Base-by-base conservation (phyloP, 2,797 vertebrate species). In the Carduelis carduelis region DNA sequence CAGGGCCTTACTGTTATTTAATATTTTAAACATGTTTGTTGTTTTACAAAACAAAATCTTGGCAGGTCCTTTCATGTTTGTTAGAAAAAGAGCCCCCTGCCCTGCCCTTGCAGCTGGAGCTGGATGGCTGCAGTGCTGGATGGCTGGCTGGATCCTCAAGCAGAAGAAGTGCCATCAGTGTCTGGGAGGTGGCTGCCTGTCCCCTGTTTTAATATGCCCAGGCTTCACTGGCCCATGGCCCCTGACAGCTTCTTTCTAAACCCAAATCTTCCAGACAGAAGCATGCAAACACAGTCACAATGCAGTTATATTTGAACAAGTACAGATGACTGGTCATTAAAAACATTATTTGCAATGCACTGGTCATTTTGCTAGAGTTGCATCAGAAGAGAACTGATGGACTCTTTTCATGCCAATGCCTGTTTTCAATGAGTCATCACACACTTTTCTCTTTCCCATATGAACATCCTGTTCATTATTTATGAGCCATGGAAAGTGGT, bases 381-480 rank as follows among this genome's bases (percentile, higher is more conserved):
- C 11, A 65, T 1, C 35, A 66, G 50, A 59, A 53, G 43, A 85
- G 59, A 72, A 61, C 77, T 39, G 64, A 89, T 65, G 43, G 18
- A 16, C 61, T 75, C 86, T 90, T 89, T 87, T 70, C 63, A 80
- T 61, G 61, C 46, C 69, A 82, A 16, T 24, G 77, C 74, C 75
- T 90, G 52, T 65, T 94, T 94, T 82, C 71, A 74, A 2, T 92
- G 92, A 94, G 35, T 96, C 85, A 68, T 44, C 59, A 16, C 47
- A 57, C 46, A 32, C n/a, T 89, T 61, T 10, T 44, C 28, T 14
- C 39, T 71, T 87, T 53, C 72, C 83, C 59, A 60, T 34, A 55
- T 28, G 72, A 93, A 93, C 87, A 88, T 47, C 43, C 72, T 90
- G 50, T 77, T 93, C 70, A 78, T 93, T 95, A 95, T 94, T 94